Evolutionary conservation across 2,113 vertebrate species (phyloP).

Genomic region (Cottus gobio): DNA sequence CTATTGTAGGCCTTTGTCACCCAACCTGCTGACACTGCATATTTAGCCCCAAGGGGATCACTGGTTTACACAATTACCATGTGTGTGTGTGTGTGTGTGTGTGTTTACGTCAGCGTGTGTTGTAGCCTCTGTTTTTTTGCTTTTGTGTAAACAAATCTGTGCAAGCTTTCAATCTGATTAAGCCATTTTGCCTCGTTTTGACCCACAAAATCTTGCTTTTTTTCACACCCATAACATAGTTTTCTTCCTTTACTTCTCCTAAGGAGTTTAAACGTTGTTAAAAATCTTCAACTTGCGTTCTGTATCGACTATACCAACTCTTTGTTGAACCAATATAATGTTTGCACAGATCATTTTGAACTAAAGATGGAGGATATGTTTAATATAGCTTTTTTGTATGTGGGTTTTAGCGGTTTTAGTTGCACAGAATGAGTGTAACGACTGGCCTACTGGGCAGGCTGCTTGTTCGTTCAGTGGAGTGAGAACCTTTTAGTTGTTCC

Average conservation of each 20-base stretch:
- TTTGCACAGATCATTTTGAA: conserved; percentile 1
- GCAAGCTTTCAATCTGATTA: conserved; percentile 30
- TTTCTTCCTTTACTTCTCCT: background rate
- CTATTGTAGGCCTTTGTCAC: conserved; percentile 66
- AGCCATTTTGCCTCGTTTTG: conserved; percentile 14
- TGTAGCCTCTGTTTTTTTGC: conserved; percentile 26
- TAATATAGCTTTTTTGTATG: background rate
- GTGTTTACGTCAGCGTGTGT: background rate
- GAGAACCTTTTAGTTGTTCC: conserved; percentile 3
- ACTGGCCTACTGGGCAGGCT: background rate
- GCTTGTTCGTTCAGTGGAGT: background rate
- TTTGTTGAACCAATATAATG: background rate
- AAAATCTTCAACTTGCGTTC: conserved; percentile 1
- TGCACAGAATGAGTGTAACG: background rate
- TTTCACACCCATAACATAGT: background rate
- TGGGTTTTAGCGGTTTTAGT: background rate
- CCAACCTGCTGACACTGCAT: conserved; percentile 69
- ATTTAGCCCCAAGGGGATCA: conserved; percentile 61
- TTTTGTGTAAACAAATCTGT: conserved; percentile 46
- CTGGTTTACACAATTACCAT: conserved; percentile 60
- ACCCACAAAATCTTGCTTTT: background rate
- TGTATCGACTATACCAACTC: background rate
- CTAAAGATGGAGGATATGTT: background rate
- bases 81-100: conserved; percentile 2
- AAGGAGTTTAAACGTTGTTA: background rate